Evolutionary conservation across 2,888 invertebrate genomes (phyloP).

Genomic region (Hylaea fasciaria): DNA sequence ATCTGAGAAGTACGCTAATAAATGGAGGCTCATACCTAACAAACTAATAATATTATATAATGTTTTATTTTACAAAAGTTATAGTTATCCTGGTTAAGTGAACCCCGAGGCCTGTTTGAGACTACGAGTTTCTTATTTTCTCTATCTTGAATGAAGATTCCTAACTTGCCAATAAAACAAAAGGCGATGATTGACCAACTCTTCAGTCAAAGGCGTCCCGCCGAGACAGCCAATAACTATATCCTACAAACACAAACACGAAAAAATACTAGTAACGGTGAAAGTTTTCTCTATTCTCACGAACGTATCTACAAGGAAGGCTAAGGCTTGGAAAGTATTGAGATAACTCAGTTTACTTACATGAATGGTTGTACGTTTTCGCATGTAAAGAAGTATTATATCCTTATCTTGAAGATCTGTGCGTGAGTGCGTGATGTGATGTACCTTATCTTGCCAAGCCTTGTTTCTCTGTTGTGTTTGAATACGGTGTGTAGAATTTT

Average conservation of each 20-base stretch:
- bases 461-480: slow-evolving; percentile 13
- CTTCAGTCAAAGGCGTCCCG: slow-evolving; percentile 39
- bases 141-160: too few species aligned
- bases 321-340: slow-evolving; percentile 55
- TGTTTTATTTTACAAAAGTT: too few species aligned
- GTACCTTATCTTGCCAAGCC: slow-evolving; percentile 17
- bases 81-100: too few species aligned
- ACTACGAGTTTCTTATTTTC: too few species aligned
- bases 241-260: slow-evolving; percentile 51
- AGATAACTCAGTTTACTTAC: slow-evolving; percentile 36
- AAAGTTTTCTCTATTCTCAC: slow-evolving; percentile 76
- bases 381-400: slow-evolving; percentile 19
- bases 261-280: slow-evolving; percentile 59
- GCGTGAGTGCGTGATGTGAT: slow-evolving; percentile 32
- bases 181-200: background rate
- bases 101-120: too few species aligned
- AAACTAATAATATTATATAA: too few species aligned
- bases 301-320: slow-evolving; percentile 54
- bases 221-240: slow-evolving; percentile 32
- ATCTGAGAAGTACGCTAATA: too few species aligned
- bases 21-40: too few species aligned
- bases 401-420: slow-evolving; percentile 21
- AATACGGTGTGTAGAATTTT: slow-evolving; percentile 11
- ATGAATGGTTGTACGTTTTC: slow-evolving; percentile 30
- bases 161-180: too few species aligned